phyloP scores from a whole-genome alignment of 2,797 vertebrate species.

The Esox masquinongy region DNA sequence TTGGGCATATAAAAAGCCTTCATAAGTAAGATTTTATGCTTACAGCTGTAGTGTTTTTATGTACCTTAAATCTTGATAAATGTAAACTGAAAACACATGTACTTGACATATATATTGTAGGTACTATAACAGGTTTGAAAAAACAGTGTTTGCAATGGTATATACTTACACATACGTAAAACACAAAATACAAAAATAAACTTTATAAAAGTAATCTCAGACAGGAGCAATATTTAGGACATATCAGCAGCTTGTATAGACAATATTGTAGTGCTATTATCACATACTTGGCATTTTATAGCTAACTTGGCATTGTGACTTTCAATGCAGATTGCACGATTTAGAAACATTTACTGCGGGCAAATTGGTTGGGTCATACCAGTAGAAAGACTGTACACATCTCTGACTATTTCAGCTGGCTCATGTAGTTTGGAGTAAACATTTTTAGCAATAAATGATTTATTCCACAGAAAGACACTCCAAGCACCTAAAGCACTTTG shows the following conservation, averaged over 20 bases:
- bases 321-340: conserved; percentile 48
- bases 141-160: conserved; percentile 38
- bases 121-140: conserved; percentile 37
- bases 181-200: conserved; percentile 77
- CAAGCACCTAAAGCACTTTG: conserved; percentile 10
- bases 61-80: too few relatives aligned
- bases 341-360: conserved; percentile 41
- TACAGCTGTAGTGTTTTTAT: not conserved
- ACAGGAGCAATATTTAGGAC: conserved; percentile 67
- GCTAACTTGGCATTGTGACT: conserved; percentile 68
- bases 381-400: conserved; percentile 55
- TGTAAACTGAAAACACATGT: conserved; percentile 24
- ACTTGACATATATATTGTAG: conserved; percentile 26
- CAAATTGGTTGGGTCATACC: conserved; percentile 47
- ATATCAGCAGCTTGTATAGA: conserved; percentile 74
- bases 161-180: conserved; percentile 28
- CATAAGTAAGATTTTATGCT: not conserved
- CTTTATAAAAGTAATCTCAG: conserved; percentile 67
- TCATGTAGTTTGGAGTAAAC: conserved; percentile 25
- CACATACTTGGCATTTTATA: conserved; percentile 65
- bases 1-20: conserved; percentile 5
- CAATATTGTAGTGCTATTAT: conserved; percentile 65
- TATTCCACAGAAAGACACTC: conserved; percentile 32
- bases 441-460: conserved; percentile 25
- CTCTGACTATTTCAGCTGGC: conserved; percentile 42